Conservation (phyloP, 1,140 invertebrate genomes). For the Cardiocondyla obscurior region DNA sequence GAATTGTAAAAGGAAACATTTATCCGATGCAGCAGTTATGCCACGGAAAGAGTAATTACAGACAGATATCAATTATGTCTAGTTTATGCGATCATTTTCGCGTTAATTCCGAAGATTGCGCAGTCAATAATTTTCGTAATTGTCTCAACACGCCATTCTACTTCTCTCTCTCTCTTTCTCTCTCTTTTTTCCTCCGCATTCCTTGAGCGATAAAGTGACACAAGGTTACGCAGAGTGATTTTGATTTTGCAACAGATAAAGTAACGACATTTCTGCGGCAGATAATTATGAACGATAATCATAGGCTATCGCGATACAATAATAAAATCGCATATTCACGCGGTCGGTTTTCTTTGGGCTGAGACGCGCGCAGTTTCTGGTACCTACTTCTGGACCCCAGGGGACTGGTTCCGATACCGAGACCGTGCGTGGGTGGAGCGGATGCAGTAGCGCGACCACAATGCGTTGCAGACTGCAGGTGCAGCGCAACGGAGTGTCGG, state of each 20-base stretch:
- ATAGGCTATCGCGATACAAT: slow-evolving; percentile 26
- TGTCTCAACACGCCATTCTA: background rate
- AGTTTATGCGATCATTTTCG: background rate
- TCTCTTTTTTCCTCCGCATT: background rate
- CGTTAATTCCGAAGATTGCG: background rate
- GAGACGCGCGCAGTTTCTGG: slow-evolving; percentile 16
- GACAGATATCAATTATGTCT: slow-evolving; percentile 1
- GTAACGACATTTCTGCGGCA: background rate
- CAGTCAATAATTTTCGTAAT: background rate
- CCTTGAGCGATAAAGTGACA: background rate
- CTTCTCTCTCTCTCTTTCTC: background rate
- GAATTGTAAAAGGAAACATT: slow-evolving; percentile 19
- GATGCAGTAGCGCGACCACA: slow-evolving; percentile 67
- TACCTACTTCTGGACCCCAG: slow-evolving; percentile 4
- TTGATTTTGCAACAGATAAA: background rate
- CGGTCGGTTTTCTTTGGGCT: background rate
- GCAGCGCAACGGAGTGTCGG: slow-evolving; percentile 71
- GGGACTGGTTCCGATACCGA: slow-evolving; percentile 59
- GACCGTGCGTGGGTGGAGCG: slow-evolving; percentile 71
- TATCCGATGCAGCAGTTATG: background rate
- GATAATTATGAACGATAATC: slow-evolving; percentile 47
- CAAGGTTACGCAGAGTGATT: background rate
- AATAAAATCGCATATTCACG: slow-evolving; percentile 39
- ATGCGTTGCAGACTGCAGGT: slow-evolving; percentile 76
- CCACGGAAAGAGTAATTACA: slow-evolving; percentile 1